Conservation (phyloP, 2,113 vertebrate species). For the Cnemophilus loriae region DNA sequence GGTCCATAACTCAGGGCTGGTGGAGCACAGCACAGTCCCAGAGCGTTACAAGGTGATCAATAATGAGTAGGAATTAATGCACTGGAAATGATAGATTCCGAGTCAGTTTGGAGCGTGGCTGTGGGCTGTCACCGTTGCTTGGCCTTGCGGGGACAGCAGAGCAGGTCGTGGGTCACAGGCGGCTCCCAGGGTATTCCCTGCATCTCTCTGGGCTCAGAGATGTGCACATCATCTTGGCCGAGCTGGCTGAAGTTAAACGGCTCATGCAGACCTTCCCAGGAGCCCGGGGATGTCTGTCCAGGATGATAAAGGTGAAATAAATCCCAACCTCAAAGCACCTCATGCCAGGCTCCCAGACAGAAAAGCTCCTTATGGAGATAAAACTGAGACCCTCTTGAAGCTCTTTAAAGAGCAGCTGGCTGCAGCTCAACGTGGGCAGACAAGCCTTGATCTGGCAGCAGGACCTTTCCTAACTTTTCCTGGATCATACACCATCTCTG, state of each 20-base stretch:
- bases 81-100: neutral
- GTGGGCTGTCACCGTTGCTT: neutral
- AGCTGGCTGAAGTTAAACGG: neutral
- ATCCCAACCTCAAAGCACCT: neutral
- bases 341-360: neutral
- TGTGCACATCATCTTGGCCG: neutral
- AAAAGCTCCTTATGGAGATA: neutral
- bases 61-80: slow-evolving; percentile 33
- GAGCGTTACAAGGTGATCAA: neutral
- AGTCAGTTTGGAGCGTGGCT: neutral
- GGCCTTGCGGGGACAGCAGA: neutral
- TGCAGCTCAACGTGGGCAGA: neutral
- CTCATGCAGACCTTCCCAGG: neutral
- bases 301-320: neutral
- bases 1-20: neutral
- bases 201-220: neutral
- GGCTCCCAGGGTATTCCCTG: neutral
- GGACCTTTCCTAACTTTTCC: neutral
- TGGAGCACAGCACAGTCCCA: neutral
- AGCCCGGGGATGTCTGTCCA: neutral
- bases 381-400: neutral
- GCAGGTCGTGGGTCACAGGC: neutral
- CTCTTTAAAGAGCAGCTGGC: neutral
- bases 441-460: neutral
- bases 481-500: neutral